Evolutionary conservation across 2,888 invertebrate genomes (phyloP), one percentile per base, ranked within the genome.

Genomic region (Xylota segnis): DNA sequence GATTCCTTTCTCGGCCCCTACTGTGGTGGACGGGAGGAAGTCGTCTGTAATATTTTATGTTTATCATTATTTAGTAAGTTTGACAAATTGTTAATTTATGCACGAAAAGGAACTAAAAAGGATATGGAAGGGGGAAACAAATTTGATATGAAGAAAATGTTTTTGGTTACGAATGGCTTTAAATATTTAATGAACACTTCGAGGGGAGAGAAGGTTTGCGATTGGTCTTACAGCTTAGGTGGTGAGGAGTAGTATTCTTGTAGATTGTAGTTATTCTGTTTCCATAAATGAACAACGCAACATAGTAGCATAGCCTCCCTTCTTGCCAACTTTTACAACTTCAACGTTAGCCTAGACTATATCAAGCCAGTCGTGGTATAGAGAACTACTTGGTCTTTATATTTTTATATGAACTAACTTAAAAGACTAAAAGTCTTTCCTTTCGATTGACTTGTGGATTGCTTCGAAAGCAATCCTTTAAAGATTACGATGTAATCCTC

Each of bases 151-250:
- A 70, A 34, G 52, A 79, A 63, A 29, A 86, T 82, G 86, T 83
- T 87, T 87, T 83, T 83, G 87, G 83, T 87, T 87, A 87, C 54
- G 72, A 78, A 87, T 87, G 77, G 87, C 87, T 87, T 87, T 87
- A 87, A 87, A 77, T 72, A 82, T 76, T 76, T 50, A 79, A 68
- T 65, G 70, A 34, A 29, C 23, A 63, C 50, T 37, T 40, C 4
- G 18, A 37, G 9, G 16, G 16, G 5, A 34, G 45, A 18, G 23
- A 65, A 2, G 18, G 0, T 10, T 29, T 16, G 34, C 18, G 16
- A 9, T n/a, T 1, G 34, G 14, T 65, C 7, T 37, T 16, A 37
- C 2, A 10, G 10, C 23, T 9, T 47, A 7, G 47, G 9, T 18
- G 23, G 4, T 10, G 10, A 50, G 10, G 18, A 23, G 0, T 23